These are phyloP conservation scores for Aporrectodea caliginosa DNA, from an alignment of 1,140 invertebrate species.

Conservation along the genomic window DNA sequence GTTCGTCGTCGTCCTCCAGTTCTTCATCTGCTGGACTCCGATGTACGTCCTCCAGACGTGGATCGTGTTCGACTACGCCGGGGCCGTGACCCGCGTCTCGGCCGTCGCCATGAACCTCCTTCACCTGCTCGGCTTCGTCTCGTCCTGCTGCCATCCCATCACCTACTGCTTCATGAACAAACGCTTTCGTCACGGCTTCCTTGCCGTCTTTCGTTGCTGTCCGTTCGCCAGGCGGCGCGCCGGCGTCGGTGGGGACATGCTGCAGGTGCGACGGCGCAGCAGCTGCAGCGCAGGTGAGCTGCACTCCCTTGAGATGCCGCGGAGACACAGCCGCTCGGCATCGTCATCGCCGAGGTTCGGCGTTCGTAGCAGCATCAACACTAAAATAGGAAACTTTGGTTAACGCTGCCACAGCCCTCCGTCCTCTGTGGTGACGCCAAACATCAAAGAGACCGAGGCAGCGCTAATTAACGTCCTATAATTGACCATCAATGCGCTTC, in stretches of 20 bases:
- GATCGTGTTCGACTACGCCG: slow-evolving; percentile 68
- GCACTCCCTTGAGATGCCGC: background rate
- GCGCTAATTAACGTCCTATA: too few relatives aligned
- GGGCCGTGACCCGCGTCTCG: slow-evolving; percentile 56
- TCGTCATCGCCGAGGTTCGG: background rate
- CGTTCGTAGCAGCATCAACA: background rate
- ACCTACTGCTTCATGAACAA: slow-evolving; percentile 92
- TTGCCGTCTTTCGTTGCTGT: slow-evolving; percentile 64
- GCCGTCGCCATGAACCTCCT: slow-evolving; percentile 64
- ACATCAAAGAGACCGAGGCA: too few relatives aligned
- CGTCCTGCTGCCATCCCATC: slow-evolving; percentile 85
- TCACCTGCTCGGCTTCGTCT: slow-evolving; percentile 78
- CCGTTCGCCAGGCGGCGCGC: background rate
- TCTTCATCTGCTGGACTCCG: slow-evolving; percentile 90
- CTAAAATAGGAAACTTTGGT: background rate
- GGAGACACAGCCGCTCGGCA: background rate
- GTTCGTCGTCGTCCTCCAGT: slow-evolving; percentile 83
- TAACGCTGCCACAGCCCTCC: background rate
- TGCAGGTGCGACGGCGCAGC: too few relatives aligned
- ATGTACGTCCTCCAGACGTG: slow-evolving; percentile 75
- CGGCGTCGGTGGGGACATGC: too few relatives aligned
- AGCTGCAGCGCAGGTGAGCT: background rate
- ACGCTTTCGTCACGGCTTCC: slow-evolving; percentile 77
- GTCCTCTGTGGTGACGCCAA: too few relatives aligned
- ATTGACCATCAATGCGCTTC: too few relatives aligned